phyloP scores from a whole-genome alignment of 2,888 invertebrate species.

The Noctua comes region DNA sequence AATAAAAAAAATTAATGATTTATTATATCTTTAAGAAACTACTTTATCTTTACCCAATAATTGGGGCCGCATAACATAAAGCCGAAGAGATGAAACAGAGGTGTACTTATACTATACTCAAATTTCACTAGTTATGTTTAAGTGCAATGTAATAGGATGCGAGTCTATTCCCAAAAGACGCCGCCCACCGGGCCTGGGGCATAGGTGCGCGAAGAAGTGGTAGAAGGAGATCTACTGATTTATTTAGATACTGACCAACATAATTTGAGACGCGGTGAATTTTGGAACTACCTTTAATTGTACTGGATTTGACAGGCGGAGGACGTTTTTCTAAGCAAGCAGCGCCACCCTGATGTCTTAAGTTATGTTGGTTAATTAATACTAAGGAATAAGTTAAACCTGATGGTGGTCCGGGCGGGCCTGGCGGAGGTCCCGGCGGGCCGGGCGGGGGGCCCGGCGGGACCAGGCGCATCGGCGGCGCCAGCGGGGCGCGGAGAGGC shows the following conservation, averaged over 20 bases:
- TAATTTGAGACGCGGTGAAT: neutral
- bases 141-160: neutral
- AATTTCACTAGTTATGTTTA: neutral
- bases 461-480: conserved; percentile 44
- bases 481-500: conserved; percentile 76
- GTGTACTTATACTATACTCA: neutral
- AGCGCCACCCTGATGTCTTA: neutral
- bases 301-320: neutral
- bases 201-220: neutral
- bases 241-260: neutral
- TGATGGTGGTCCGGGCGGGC: conserved; percentile 81
- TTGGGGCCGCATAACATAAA: neutral
- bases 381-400: conserved; percentile 77
- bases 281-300: neutral
- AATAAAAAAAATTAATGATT: no score
- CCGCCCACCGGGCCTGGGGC: neutral
- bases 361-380: neutral
- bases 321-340: neutral
- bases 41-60: no score
- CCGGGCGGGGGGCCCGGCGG: conserved; percentile 55
- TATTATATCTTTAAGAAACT: no score
- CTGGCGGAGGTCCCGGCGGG: conserved; percentile 42
- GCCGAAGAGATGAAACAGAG: neutral
- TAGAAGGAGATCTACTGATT: neutral
- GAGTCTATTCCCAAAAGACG: neutral